Evolutionary conservation across 2,797 vertebrate species (phyloP), one percentile per base, ranked within the genome.

Genomic region (Lithobates sylvaticus): DNA sequence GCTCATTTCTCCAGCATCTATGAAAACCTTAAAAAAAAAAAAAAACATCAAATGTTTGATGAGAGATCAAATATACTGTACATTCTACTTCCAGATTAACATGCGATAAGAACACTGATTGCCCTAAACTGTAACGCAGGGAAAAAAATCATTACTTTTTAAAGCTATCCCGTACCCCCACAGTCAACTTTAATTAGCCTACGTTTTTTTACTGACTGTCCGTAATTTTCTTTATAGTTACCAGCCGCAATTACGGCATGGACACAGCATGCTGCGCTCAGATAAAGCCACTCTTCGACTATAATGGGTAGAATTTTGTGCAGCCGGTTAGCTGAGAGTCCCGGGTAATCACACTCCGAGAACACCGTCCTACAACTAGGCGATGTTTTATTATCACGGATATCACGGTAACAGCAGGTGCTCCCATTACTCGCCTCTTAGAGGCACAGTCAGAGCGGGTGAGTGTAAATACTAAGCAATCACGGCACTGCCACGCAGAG

Each of bases 381-480:
- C 76, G 12, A 65, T n/a, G 54, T 65, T 78, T 65, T 78, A 65
- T 78, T 26, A 26, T 78, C 76, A 36, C 12, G 34, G 54, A 65
- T 26, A 26, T 77, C 76, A 39, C 12, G 23, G 54, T 32, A 26
- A 64, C 76, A 78, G 76, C 76, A 26, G 13, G 76, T 9, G 13
- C 3, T 26, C 76, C 54, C 76, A 78, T 78, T 78, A 78, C 58
- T 61, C 1, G 23, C 26, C 76, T 65, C 21, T 65, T 65, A n/a
- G 21, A 61, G 58, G 47, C 58, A 42, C 39, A 54, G 36, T 23
- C 34, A 21, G 76, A 10, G 54, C 54, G 39, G 6, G 64, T 8
- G n/a, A 61, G 76, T 39, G 54, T 77, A 64, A 77, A 64, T 64
- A 77, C 64, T 39, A n/a, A 65, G 76, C 76, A 78, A 78, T 78